Percentiles rank a stretch among this genome's conserved stretches.
These are phyloP conservation scores for Mesoclemmys tuberculata DNA, from an alignment of 2,113 vertebrate genomes.

Conservation along the genomic window DNA sequence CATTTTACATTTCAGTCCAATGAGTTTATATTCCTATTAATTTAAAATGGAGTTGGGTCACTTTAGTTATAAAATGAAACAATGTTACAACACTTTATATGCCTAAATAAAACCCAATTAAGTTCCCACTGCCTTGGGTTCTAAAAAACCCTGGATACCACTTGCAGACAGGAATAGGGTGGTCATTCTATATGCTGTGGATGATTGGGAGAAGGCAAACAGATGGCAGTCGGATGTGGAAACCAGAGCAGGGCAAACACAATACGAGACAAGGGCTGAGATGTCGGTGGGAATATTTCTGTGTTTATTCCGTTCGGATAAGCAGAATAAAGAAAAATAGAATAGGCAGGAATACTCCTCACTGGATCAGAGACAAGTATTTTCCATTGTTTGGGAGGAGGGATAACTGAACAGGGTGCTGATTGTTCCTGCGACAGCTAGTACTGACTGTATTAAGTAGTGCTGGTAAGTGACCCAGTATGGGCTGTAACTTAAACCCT, in stretches of 20 bases:
- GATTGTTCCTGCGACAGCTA: constrained; percentile 62
- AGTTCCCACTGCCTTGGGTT: no score
- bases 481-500: constrained; percentile 41
- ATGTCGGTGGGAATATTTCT: not conserved
- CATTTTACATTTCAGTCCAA: no score
- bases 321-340: not conserved
- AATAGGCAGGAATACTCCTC: constrained; percentile 35
- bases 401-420: constrained; percentile 1
- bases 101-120: no score
- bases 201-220: not conserved
- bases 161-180: not conserved
- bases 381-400: constrained; percentile 33
- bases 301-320: constrained; percentile 19
- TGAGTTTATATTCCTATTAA: no score
- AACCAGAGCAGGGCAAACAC: not conserved
- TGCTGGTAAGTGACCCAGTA: constrained; percentile 45
- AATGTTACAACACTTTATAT: no score
- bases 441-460: constrained; percentile 63
- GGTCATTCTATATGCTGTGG: not conserved
- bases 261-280: not conserved
- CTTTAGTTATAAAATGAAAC: no score
- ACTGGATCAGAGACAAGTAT: not conserved
- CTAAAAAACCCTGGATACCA: no score
- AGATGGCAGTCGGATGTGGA: not conserved
- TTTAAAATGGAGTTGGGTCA: no score